Conservation (phyloP, 2,113 vertebrate species). For the Cyanoderma ruficeps region DNA sequence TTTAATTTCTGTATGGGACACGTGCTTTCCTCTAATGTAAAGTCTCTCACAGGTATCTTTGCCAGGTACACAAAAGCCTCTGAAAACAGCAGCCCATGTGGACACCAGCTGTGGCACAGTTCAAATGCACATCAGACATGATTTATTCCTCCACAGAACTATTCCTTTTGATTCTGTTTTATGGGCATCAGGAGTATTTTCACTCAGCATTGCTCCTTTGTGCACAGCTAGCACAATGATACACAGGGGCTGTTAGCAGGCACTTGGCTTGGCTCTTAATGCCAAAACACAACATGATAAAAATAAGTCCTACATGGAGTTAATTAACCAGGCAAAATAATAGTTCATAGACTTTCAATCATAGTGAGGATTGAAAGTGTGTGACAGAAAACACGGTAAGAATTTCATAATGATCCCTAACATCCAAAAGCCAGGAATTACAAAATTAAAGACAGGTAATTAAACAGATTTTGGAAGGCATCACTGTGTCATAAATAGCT, state of each 20-base stretch:
- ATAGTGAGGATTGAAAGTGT: neutral
- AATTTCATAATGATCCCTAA: neutral
- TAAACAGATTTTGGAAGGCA: neutral
- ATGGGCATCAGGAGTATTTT: neutral
- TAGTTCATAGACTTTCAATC: too few species aligned
- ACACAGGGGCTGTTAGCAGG: neutral
- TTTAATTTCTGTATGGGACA: neutral
- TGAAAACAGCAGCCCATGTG: neutral
- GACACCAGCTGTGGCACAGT: neutral
- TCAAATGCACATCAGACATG: neutral
- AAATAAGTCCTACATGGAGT: neutral
- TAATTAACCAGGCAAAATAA: neutral
- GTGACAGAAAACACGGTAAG: neutral
- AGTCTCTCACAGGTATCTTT: neutral
- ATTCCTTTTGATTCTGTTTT: neutral
- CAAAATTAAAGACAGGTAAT: neutral
- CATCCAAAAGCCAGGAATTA: neutral
- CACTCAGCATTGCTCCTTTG: neutral
- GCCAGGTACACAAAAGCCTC: neutral
- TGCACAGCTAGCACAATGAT: neutral
- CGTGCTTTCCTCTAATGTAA: neutral
- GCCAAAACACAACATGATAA: neutral
- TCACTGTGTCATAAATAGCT: neutral
- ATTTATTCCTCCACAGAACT: neutral
- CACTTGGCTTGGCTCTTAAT: neutral